Conservation (phyloP, 2,113 vertebrate genomes). For the Mustelus asterias region DNA sequence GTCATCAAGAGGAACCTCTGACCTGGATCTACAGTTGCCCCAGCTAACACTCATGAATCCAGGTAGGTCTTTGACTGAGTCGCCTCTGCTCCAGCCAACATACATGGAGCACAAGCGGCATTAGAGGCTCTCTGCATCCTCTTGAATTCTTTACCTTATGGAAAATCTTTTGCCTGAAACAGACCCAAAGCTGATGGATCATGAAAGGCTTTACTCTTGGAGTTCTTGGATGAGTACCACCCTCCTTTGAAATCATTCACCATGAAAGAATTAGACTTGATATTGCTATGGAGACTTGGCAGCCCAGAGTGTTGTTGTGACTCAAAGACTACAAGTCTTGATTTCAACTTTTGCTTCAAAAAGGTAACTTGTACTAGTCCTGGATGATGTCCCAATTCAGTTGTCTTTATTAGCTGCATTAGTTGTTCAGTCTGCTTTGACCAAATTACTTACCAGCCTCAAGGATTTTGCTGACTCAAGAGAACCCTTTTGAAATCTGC, state of each 20-base stretch:
- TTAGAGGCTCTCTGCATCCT: not conserved
- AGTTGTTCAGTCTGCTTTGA: conserved; percentile 14
- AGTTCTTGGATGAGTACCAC: conserved; percentile 19
- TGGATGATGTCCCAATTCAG: not conserved
- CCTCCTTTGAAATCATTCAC: not conserved
- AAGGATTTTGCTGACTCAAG: not conserved
- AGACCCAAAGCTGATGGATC: not conserved
- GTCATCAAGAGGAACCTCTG: conserved; percentile 4
- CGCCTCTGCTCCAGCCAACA: not conserved
- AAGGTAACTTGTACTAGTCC: not conserved
- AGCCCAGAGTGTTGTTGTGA: not conserved
- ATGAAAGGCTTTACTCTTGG: not conserved
- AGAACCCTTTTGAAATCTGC: not conserved
- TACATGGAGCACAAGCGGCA: not conserved
- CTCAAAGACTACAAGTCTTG: not conserved
- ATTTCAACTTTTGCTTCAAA: conserved; percentile 23
- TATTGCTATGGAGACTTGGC: not conserved
- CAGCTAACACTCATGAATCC: not conserved
- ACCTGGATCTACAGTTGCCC: conserved; percentile 16
- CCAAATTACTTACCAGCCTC: not conserved
- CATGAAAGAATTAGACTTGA: not conserved
- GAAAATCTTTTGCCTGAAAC: not conserved
- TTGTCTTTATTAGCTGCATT: not conserved
- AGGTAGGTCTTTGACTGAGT: not conserved
- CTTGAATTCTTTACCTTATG: conserved; percentile 11